phyloP scores from a whole-genome alignment of 2,888 invertebrate genomes.

The Eudiplozoon nipponicum region DNA sequence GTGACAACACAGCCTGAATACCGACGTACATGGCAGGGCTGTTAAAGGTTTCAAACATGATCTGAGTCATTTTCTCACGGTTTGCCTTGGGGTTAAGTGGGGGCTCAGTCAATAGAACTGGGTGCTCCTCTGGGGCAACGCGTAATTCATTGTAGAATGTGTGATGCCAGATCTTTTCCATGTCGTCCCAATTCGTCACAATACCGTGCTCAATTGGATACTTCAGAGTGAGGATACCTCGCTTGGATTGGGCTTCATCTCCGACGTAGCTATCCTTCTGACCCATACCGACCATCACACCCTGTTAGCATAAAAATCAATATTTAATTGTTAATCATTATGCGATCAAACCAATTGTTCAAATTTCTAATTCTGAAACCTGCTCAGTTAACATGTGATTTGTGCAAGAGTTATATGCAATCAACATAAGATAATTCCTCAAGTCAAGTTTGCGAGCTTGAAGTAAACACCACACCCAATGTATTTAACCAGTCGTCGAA shows the following conservation, averaged over 20 bases:
- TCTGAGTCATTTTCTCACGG: conserved; percentile 60
- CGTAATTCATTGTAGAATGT: conserved; percentile 25
- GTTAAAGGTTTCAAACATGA: conserved; percentile 25
- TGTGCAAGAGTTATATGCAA: too few relatives aligned
- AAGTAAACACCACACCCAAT: too few relatives aligned
- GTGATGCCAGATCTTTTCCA: conserved; percentile 27
- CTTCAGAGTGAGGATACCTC: conserved; percentile 24
- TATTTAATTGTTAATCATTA: conserved; percentile 1
- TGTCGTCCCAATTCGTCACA: conserved; percentile 25
- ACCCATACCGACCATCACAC: conserved; percentile 68
- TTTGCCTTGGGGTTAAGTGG: conserved; percentile 59
- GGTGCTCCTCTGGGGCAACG: conserved; percentile 41
- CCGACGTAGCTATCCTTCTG: conserved; percentile 31
- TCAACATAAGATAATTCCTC: too few relatives aligned
- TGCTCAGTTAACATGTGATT: too few relatives aligned
- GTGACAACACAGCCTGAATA: conserved; percentile 17
- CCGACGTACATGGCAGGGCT: conserved; percentile 47
- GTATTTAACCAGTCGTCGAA: too few relatives aligned
- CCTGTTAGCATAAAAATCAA: conserved; percentile 19
- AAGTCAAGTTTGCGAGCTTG: too few relatives aligned
- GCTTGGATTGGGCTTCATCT: conserved; percentile 21
- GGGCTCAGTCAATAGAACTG: conserved; percentile 52
- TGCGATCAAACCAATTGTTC: too few relatives aligned
- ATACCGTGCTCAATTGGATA: conserved; percentile 25
- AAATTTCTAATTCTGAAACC: too few relatives aligned